Evolutionary conservation across 1,140 invertebrate species (phyloP), one percentile per base, ranked within the genome.

Genomic region (Drosophila pandora): DNA sequence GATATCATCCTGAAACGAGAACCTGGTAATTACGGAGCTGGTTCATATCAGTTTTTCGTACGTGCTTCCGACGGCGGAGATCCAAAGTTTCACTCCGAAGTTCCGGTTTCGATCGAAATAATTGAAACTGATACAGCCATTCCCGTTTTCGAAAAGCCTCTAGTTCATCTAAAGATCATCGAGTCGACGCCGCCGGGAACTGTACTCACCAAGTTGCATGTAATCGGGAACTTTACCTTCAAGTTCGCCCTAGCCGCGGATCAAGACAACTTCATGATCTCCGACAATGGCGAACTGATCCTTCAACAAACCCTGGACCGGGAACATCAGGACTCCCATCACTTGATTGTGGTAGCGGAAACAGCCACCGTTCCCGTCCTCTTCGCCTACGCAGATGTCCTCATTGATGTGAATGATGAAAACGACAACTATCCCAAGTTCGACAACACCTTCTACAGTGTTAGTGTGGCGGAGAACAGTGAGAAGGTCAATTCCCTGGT

Each of bases 371-470:
- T 94, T 74, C 96, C 96, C 25, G 94, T 95, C 5, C 92, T 96
- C 3, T 95, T 94, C 13, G 94, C 95, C 0, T 93, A 96, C 49
- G 94, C 95, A n/a, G 94, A 95, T 91, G 95, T 98, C 61, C 93
- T 94, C 2, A 93, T 98, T 34, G 95, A 96, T 79, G 95, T 99
- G 23, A 92, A 96, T 47, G 97, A 99, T 91, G 96, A 97, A 70
- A 98, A 99, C 91, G 97, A 99, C 92, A 96, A 98, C 90, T 93
- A 94, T 23, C 98, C 98, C 0, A 93, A 94, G 64, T 98, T 98
- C 92, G 96, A 98, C 90, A 97, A 95, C 79, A 95, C 94, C 76
- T 94, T 95, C 0, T 98, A 98, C 91, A 93, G 93, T 45, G 92
- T 96, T 3, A 94, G 93, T 52, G 90, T 98, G 0, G 95, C 96